phyloP scores from a whole-genome alignment of 2,888 invertebrate genomes.

The Drosophila conformis region DNA sequence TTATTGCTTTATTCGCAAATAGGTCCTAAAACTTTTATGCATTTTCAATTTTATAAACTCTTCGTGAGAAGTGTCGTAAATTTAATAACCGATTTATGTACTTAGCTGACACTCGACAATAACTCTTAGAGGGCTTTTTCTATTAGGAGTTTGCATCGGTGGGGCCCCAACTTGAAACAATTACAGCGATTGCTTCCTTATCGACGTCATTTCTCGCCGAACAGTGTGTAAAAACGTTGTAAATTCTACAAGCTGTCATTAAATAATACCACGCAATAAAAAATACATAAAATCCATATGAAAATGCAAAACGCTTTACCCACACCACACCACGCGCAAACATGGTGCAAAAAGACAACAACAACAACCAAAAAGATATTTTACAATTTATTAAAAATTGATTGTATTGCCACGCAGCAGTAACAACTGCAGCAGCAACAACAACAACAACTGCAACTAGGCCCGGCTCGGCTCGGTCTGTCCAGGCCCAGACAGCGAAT shows the following conservation, averaged over 20 bases:
- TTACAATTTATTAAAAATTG: conserved; percentile 78
- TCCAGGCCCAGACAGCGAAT: conserved; percentile 31
- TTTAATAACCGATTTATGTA: conserved; percentile 11
- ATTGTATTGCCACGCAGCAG: conserved; percentile 75
- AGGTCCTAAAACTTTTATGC: neutral
- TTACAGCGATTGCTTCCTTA: conserved; percentile 45
- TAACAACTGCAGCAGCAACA: conserved; percentile 48
- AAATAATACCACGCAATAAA: conserved; percentile 74
- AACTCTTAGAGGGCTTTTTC: neutral
- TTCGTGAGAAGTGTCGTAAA: neutral
- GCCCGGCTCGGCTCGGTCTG: conserved; percentile 41
- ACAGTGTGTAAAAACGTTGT: conserved; percentile 40
- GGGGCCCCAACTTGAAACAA: conserved; percentile 1
- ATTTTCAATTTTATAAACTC: neutral
- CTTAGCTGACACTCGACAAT: neutral
- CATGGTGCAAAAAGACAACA: conserved; percentile 40
- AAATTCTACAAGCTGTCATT: conserved; percentile 67
- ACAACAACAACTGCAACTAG: conserved; percentile 35
- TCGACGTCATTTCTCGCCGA: conserved; percentile 20
- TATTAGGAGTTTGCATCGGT: neutral
- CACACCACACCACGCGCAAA: conserved; percentile 34
- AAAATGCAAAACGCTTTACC: conserved; percentile 74
- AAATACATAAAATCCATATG: conserved; percentile 56
- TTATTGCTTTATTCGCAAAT: neutral
- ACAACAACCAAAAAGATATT: conserved; percentile 48